Evolutionary conservation across 2,797 vertebrate species (phyloP).

Genomic region (Peromyscus attwateri): DNA sequence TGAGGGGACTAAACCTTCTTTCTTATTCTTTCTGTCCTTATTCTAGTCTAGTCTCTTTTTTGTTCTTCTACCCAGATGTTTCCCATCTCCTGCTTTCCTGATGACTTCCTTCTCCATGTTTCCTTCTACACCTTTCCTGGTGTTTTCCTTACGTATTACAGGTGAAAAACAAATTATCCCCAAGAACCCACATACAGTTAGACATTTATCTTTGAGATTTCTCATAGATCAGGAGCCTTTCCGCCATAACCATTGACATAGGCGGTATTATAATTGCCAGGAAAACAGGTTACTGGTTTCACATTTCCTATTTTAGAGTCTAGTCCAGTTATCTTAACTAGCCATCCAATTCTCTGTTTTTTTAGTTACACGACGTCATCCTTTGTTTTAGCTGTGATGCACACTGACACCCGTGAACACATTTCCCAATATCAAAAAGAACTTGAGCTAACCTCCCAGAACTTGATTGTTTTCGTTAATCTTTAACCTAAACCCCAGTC

Average conservation of each 20-base stretch:
- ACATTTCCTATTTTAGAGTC: not conserved
- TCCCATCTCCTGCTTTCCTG: not conserved
- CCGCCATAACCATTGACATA: not conserved
- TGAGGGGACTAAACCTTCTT: not conserved
- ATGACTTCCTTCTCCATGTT: not conserved
- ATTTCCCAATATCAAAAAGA: not conserved
- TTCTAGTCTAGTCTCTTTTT: not conserved
- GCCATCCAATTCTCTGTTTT: not conserved
- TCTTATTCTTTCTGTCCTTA: not conserved
- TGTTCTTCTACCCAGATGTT: not conserved
- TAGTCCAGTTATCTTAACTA: not conserved
- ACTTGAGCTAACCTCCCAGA: not conserved
- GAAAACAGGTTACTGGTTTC: not conserved
- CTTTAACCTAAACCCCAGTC: not conserved
- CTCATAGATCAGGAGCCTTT: not conserved
- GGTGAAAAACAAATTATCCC: not conserved
- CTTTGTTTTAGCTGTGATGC: not conserved
- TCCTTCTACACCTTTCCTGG: not conserved
- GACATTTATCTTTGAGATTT: not conserved
- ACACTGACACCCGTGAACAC: not conserved
- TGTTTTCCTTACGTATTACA: not conserved
- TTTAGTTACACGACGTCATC: not conserved
- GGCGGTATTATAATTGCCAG: not conserved
- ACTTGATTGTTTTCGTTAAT: not conserved
- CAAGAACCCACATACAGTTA: not conserved